A percentile compares a stretch with the other conserved stretches of the same genome.
Evolutionary conservation across 2,888 invertebrate genomes (phyloP).

Genomic region (Aleiodes leptofemur): DNA sequence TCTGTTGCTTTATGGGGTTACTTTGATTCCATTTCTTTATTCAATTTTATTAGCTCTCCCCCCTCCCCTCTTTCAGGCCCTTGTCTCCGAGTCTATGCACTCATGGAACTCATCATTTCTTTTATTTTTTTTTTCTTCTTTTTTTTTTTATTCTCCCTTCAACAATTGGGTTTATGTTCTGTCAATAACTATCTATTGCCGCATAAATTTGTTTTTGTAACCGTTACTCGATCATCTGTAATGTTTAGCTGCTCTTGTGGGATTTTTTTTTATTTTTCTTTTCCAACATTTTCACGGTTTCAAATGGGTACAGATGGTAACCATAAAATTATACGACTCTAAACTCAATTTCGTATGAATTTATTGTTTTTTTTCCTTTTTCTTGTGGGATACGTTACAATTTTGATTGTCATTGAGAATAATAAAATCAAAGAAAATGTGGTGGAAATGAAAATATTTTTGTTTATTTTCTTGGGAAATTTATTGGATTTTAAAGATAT

Average conservation of each 20-base stretch:
- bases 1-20: neutral
- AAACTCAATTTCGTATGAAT: neutral
- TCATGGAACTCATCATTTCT: neutral
- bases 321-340: neutral
- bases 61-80: neutral
- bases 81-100: constrained; percentile 3
- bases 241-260: neutral
- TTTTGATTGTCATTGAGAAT: neutral
- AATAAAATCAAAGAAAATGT: too few relatives aligned
- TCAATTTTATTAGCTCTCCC: neutral
- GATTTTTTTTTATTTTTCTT: neutral
- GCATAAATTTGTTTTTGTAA: constrained; percentile 31
- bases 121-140: neutral
- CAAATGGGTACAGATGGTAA: constrained; percentile 1
- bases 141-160: neutral
- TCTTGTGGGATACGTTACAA: neutral
- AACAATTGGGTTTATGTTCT: constrained; percentile 14
- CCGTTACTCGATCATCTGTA: constrained; percentile 20
- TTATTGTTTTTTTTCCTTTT: neutral
- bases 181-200: constrained; percentile 28
- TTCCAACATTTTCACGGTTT: too few relatives aligned
- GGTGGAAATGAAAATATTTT: too few relatives aligned
- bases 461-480: too few relatives aligned
- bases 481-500: too few relatives aligned
- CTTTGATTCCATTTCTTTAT: neutral